Evolutionary conservation across 2,113 vertebrate genomes (phyloP).

Genomic region (Labeo catla): DNA sequence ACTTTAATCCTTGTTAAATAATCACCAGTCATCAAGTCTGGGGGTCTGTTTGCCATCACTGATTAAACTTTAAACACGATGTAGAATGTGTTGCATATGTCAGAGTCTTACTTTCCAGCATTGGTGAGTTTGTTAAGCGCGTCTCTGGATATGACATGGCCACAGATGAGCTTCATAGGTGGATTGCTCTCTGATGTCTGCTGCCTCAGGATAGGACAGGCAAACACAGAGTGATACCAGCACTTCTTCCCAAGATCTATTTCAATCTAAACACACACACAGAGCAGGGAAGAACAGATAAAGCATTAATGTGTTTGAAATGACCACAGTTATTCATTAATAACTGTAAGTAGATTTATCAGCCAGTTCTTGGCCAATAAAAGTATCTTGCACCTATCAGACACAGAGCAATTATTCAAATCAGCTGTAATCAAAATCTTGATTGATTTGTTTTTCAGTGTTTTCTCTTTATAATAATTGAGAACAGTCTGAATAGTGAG

Average conservation of each 20-base stretch:
- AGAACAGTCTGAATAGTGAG: not conserved
- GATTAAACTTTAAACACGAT: not conserved
- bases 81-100: not conserved
- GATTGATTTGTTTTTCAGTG: not conserved
- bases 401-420: not conserved
- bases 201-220: conserved; percentile 89
- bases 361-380: not conserved
- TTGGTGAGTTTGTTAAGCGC: conserved; percentile 91
- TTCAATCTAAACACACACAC: conserved; percentile 78
- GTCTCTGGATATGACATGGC: conserved; percentile 89
- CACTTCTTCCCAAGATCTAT: conserved; percentile 91
- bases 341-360: not conserved
- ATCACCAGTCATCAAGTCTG: not conserved
- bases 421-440: not conserved
- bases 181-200: conserved; percentile 90
- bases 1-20: not conserved
- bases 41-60: not conserved
- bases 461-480: not conserved
- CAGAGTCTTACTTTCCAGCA: conserved; percentile 83
- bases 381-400: not conserved
- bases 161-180: conserved; percentile 91
- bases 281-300: not conserved
- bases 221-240: conserved; percentile 92
- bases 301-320: not conserved
- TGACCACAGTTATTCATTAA: not conserved